Base-by-base conservation (phyloP, 2,888 invertebrate species). In the Drosophila meridionalis region DNA sequence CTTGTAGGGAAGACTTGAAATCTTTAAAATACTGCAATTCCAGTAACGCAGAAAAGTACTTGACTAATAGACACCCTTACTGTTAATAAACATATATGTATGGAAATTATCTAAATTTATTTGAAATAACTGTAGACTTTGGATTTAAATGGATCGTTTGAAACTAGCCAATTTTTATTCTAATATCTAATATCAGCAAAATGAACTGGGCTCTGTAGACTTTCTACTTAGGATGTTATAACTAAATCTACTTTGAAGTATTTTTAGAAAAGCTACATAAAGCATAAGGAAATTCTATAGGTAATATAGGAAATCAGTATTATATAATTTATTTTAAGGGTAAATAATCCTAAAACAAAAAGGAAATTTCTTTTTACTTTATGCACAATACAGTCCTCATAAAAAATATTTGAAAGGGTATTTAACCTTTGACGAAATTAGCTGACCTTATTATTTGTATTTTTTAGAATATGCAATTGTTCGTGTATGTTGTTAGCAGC, bases 381-480 rank as follows among this genome's bases (percentile, higher is more conserved):
- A n/a, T 9, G 2, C 8, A 14, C 8, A 4, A 2, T n/a, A 14
- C 30, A 2, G 7, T n/a, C n/a, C 8, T 36, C n/a, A 36, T 36
- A 4, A 26, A 36, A 32, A 32, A n/a, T 55, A 12, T n/a, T 20
- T 40, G 28, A 2, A 8, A 55, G 55, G 38, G 40, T 40, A 38
- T 55, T 55, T 28, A 55, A 38, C 40, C 40, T 55, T 55, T 40
- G n/a, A n/a, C 40, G 8, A 42, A 32, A 56, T 26, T 32, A 56
- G 56, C 11, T 56, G 56, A 56, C 56, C 55, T 55, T 55, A 38
- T 40, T 3, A 38, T 26, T 55, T 28, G 6, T 55, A 55, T 56
- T 42, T 56, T 56, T 42, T 56, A 42, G 56, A 42, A 42, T 30
- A 56, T 56, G n/a, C n/a, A 42, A 38, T 56, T 56, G 40, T 11